Evolutionary conservation across 2,113 vertebrate genomes (phyloP).

Genomic region (Antechinus stuartii): DNA sequence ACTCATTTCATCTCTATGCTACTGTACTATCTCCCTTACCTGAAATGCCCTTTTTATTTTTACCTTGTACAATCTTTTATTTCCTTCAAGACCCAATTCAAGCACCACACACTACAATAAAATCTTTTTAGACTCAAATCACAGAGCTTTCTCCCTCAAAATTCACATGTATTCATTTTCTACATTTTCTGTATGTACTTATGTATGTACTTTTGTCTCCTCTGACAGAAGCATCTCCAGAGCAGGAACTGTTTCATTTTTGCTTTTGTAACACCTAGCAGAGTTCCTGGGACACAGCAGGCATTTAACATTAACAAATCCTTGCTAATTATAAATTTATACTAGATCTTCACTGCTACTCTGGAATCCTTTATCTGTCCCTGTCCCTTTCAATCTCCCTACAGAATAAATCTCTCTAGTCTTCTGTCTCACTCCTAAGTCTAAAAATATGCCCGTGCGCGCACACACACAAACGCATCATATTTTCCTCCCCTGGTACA

Average conservation of each 20-base stretch:
- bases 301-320: not conserved
- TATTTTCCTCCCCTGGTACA: not conserved
- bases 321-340: not conserved
- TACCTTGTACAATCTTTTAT: not conserved
- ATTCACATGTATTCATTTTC: not conserved
- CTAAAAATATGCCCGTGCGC: not conserved
- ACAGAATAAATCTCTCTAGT: not conserved
- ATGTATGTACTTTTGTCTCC: not conserved
- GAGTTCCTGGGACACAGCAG: not conserved
- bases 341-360: not conserved
- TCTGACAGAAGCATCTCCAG: not conserved
- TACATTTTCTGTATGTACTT: not conserved
- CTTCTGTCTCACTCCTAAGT: not conserved
- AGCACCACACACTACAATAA: not conserved
- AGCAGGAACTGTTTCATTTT: not conserved
- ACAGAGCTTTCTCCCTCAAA: not conserved
- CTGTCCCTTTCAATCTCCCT: not conserved
- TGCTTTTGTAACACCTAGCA: not conserved
- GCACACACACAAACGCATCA: not conserved
- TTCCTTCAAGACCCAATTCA: not conserved
- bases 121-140: not conserved
- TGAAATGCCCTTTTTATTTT: not conserved
- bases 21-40: not conserved
- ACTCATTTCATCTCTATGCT: not conserved
- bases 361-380: not conserved